Evolutionary conservation across 2,888 invertebrate species (phyloP).

Genomic region (Drosophila setosimentum): DNA sequence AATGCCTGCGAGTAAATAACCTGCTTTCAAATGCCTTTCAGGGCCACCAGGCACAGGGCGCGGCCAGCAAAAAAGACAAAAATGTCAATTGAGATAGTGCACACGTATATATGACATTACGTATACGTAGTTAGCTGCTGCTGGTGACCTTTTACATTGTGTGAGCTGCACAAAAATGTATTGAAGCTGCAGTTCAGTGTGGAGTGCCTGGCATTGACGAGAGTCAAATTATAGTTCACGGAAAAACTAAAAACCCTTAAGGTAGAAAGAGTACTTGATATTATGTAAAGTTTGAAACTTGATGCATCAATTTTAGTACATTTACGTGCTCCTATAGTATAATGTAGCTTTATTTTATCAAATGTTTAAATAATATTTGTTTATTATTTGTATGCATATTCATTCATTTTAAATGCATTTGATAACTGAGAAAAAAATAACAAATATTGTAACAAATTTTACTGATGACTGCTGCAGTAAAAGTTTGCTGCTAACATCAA

Average conservation of each 20-base stretch:
- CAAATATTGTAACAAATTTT: conserved; percentile 17
- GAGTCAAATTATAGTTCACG: background rate
- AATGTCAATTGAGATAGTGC: conserved; percentile 22
- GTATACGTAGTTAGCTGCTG: background rate
- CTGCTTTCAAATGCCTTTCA: conserved; percentile 3
- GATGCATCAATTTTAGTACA: background rate
- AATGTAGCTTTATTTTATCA: background rate
- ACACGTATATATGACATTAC: conserved; percentile 9
- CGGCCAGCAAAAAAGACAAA: conserved; percentile 10
- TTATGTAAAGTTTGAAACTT: background rate
- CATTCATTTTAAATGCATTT: conserved; percentile 41
- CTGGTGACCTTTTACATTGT: conserved; percentile 4
- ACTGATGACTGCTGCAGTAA: conserved; percentile 31
- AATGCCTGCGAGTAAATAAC: conserved; percentile 19
- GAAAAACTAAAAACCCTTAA: background rate
- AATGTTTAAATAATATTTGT: conserved; percentile 15
- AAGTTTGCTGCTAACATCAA: conserved; percentile 38
- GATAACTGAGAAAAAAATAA: conserved; percentile 1
- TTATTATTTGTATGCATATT: conserved; percentile 50
- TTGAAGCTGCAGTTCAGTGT: background rate
- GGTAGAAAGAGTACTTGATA: background rate
- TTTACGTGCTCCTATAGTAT: background rate
- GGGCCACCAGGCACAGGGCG: background rate
- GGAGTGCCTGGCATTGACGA: conserved; percentile 13
- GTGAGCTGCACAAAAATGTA: background rate